Evolutionary conservation across 2,797 vertebrate genomes (phyloP), one percentile per base, ranked within the genome.

Genomic region (Spondyliosoma cantharus): DNA sequence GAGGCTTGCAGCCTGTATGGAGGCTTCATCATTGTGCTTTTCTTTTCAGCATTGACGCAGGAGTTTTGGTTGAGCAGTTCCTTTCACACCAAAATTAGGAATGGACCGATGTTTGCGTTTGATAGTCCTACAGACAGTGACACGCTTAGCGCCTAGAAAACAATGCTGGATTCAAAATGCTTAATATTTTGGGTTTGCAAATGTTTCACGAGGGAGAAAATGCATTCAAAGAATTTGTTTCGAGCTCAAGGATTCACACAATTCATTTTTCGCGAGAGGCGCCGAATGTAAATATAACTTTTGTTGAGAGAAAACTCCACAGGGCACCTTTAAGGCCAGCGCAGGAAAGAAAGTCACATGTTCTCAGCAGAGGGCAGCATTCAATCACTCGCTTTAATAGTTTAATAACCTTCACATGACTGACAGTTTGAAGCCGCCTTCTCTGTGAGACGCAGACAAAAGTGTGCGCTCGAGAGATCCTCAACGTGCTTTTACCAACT

Each of bases 391-490:
- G 0, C 46, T 48, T 71, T 75, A 70, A 87, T 74, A 66, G 70
- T 78, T 49, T 5, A 15, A 45, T 46, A 80, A 83, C 89, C 89
- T 92, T 90, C 88, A 76, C 24, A 62, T 68, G 85, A 83, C 59
- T 88, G 82, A 84, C 79, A 81, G 81, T 4, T 0, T 54, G 59
- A 79, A 77, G 86, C 54, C 65, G 60, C 81, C 80, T 79, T 74
- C 1, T n/a, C 72, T 11, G 25, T 5, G 45, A 65, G 46, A 57
- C 20, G 7, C 80, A 79, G 54, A 84, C 80, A 86, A 88, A 84
- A 65, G 83, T 74, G 32, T 2, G 56, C 54, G 58, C 60, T 79
- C 42, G 52, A 87, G 77, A 86, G 83, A 77, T 78, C 73, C 82
- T 90, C 81, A 4, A 61, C 20, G 5, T 3, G 66, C 74, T 85